Conservation (phyloP, 92 coral and sea anemone species). For the Siderastrea siderea region DNA sequence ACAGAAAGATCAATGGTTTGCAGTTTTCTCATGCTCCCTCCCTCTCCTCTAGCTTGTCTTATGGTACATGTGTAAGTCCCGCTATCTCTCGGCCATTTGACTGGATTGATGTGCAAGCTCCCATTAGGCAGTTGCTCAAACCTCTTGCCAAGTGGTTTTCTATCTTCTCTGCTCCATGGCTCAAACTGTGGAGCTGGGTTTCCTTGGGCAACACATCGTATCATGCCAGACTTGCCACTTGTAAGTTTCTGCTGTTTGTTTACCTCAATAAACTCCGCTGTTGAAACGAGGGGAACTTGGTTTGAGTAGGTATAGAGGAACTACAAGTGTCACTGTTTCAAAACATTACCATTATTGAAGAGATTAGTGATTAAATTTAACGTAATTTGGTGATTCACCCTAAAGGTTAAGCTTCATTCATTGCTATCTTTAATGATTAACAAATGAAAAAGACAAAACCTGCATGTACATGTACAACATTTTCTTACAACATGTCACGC, state of each 20-base stretch:
- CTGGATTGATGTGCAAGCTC: neutral
- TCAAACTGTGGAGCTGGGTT: neutral
- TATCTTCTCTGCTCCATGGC: neutral
- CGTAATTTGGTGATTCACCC: too few relatives aligned
- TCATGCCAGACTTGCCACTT: neutral
- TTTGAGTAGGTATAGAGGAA: too few relatives aligned
- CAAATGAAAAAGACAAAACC: too few relatives aligned
- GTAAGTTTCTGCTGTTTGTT: neutral
- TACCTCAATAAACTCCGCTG: neutral
- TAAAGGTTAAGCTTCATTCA: too few relatives aligned
- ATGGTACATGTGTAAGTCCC: slow-evolving; percentile 2
- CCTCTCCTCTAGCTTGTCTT: neutral
- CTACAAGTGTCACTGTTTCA: too few relatives aligned
- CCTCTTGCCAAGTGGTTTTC: neutral
- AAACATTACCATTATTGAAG: too few relatives aligned
- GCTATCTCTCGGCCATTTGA: neutral
- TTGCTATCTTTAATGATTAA: too few relatives aligned
- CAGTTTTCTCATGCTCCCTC: neutral
- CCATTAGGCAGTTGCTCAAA: neutral
- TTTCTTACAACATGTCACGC: too few relatives aligned
- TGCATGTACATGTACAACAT: too few relatives aligned
- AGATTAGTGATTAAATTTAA: too few relatives aligned
- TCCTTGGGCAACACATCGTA: slow-evolving; percentile 6
- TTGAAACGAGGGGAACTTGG: too few relatives aligned
- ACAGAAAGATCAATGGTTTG: neutral